Base-by-base conservation (phyloP, 2,113 vertebrate species). In the Gnathonemus echidnorhynchus region DNA sequence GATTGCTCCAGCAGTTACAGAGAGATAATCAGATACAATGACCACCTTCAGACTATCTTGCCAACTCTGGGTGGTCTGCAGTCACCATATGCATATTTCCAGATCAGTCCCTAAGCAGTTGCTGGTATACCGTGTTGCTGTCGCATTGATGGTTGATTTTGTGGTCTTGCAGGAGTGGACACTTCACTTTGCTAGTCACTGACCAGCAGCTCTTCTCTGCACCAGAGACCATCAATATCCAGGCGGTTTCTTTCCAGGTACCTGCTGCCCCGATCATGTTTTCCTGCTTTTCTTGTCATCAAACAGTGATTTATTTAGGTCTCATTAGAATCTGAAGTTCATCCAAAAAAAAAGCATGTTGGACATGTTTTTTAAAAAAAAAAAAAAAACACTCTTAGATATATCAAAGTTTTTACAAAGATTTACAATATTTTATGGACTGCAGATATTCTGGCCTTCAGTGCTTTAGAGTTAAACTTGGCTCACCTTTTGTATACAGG, bases 231-330 rank as follows among this genome's bases (percentile, higher is more conserved):
- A 91, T 99, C 94, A 93, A 94, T 48, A 52, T 98, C 88, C 97
- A 97, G 90, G 97, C 96, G 0, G 95, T 98, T 80, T 99, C 98
- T n/a, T 94, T 95, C 62, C 97, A 98, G 98, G 98, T 99, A 96
- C 93, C 0, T 9, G 58, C 8, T 31, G 19, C 24, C 52, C 84
- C 11, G 7, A 50, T 70, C 62, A 46, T 27, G 24, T 70, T 70
- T 70, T 70, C n/a, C 3, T 66, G 10, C 62, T 31, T 70, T 70
- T 70, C 27, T 70, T 31, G 19, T 45, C 31, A n/a, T 66, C n/a
- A 80, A 70, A 80, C 49, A 80, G 7, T 86, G 42, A n/a, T 27
- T 48, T 50, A 10, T 86, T 50, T 62, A 24, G 10, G 48, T 27
- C 10, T 27, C 46, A 49, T 49, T 46, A 49, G 24, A 86, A 50